Evolutionary conservation across 2,113 vertebrate species (phyloP), one percentile per base, ranked within the genome.

Genomic region (Leptobrachium leishanense): DNA sequence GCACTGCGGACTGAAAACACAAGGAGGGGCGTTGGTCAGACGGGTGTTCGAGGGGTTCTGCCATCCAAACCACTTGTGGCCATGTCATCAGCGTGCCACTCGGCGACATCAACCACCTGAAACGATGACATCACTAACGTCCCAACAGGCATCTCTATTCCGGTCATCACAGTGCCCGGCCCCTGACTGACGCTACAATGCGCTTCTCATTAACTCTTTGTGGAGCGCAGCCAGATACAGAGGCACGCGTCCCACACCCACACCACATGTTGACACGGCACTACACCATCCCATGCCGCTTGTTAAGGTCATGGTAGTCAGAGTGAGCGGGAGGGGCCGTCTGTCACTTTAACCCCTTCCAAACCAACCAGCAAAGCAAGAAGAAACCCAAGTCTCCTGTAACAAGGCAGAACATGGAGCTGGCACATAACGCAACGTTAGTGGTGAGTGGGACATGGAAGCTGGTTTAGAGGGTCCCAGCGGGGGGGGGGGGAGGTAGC

Each of bases 1-100:
- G 97, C 86, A 98, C 94, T 83, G 95, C 81, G 54, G 97, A 97
- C 97, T 99, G 89, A 89, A 88, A 59, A 87, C 73, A 92, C 77
- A 90, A 31, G 20, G 20, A 31, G 20, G 20, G 20, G 20, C 20
- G 1, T 31, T 31, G 20, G 20, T 31, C 20, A 31, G 20, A 31
- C 20, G 20, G 20, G 20, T 1, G 20, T 31, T 31, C 20, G 20
- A 31, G 20, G 20, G 20, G 20, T 31, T 31, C 20, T 31, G 20
- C 20, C 20, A 31, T 31, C 20, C 20, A 31, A 31, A 31, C 20
- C 20, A 31, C 20, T 31, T 31, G 20, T 31, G 20, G 20, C 20
- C 20, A 31, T 31, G 20, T 31, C 20, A 31, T 31, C 20, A 31
- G 20, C 20, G 20, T 31, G 20, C 20, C 20, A 31, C 20, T 31